A percentile compares a stretch with the other conserved stretches of the same genome.
These are phyloP conservation scores for Melozone crissalis DNA, from an alignment of 2,113 vertebrate genomes.

Conservation along the genomic window DNA sequence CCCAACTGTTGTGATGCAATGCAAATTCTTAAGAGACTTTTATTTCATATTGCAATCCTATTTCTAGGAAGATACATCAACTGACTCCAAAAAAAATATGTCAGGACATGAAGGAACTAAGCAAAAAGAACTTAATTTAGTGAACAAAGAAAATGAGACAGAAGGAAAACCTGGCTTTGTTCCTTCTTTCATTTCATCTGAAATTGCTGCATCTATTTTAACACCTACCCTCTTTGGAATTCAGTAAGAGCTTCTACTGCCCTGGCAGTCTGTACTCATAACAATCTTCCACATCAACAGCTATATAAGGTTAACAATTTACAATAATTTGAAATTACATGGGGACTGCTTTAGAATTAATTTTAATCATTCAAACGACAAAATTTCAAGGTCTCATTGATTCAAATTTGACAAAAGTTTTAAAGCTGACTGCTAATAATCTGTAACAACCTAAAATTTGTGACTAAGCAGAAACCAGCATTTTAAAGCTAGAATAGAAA, in stretches of 20 bases:
- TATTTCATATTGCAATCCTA: neutral
- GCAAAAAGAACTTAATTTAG: neutral
- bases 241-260: neutral
- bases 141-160: neutral
- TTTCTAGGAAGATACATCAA: neutral
- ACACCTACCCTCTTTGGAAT: neutral
- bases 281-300: neutral
- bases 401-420: neutral
- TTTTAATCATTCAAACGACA: neutral
- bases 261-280: neutral
- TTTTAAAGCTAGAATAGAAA: neutral
- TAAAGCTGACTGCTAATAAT: neutral
- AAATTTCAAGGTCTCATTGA: neutral
- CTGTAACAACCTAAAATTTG: neutral
- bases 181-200: neutral
- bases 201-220: neutral
- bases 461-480: neutral
- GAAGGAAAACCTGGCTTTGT: neutral
- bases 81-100: neutral
- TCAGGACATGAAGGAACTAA: neutral
- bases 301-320: neutral
- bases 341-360: neutral
- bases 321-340: neutral
- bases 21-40: neutral
- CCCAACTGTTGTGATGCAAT: neutral